Base-by-base conservation (phyloP, 2,113 vertebrate genomes). In the Triplophysa rosa region DNA sequence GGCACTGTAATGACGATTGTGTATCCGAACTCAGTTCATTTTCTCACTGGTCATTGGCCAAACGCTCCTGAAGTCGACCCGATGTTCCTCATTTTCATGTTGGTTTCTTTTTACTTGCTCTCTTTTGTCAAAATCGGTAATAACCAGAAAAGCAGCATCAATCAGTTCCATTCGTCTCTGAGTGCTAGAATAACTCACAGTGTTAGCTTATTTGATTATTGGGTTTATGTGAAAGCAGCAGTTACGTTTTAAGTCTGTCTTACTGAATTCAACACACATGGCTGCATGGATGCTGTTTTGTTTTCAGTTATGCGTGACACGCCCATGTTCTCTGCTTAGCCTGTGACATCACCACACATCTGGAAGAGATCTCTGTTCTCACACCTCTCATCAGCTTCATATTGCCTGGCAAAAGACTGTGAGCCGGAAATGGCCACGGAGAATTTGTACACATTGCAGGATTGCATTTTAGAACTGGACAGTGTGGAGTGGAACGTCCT, bases 341-440 rank as follows among this genome's bases (percentile, higher is more conserved):
- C 5, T 0, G 83, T 83, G 81, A 89, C 70, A 63, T 82, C 77
- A 80, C 71, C 52, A 65, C 61, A 83, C 83, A 89, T 85, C 86
- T 89, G 82, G 64, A 56, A 17, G 64, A 33, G 45, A 73, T 74
- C 81, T 79, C 23, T 37, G 67, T 49, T 47, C 42, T 81, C 16
- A 68, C 42, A 67, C 33, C 49, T 54, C 68, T 77, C 49, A 76
- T 62, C 37, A 26, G 49, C 1, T 9, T 58, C 70, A 70, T 65
- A 29, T 19, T 71, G 77, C 83, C 52, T 78, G 79, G 84, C 73
- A 87, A 78, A 72, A 77, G 75, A 8, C 37, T 54, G 24, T 2
- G 12, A 12, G 26, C 2, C 23, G 29, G 52, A 70, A 29, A n/a
- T 33, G 17, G 54, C 49, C 14, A 74, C 63, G 64, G 62, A 17